Conservation (phyloP, 2,797 vertebrate species). For the Chiroxiphia lanceolata region DNA sequence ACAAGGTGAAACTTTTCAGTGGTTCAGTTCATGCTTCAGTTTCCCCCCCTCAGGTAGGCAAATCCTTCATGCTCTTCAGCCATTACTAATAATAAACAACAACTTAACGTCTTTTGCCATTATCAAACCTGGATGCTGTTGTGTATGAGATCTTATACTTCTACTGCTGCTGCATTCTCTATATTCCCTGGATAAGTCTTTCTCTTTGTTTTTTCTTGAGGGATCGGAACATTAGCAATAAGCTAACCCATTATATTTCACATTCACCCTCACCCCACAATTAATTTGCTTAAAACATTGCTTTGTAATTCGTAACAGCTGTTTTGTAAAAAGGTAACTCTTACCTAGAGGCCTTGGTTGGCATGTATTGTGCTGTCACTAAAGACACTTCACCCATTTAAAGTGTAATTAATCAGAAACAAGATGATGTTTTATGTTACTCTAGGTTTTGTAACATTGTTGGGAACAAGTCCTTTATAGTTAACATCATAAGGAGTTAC, state of each 20-base stretch:
- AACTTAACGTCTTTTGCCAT: not conserved
- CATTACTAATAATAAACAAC: not conserved
- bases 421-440: not conserved
- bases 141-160: not conserved
- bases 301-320: not conserved
- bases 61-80: not conserved
- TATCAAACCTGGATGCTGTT: not conserved
- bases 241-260: not conserved
- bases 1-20: not conserved
- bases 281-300: not conserved
- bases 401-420: not conserved
- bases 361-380: not conserved
- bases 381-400: not conserved
- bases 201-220: rapidly evolving
- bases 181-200: not conserved
- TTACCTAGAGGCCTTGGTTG: not conserved
- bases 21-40: not conserved
- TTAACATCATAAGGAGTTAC: not conserved
- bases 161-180: not conserved
- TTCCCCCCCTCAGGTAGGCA: not conserved
- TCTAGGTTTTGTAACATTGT: not conserved
- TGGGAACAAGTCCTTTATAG: not conserved
- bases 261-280: rapidly evolving
- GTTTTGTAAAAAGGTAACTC: not conserved
- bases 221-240: not conserved